Conservation (phyloP, 2,888 invertebrate genomes). For the Andrena flavipes region DNA sequence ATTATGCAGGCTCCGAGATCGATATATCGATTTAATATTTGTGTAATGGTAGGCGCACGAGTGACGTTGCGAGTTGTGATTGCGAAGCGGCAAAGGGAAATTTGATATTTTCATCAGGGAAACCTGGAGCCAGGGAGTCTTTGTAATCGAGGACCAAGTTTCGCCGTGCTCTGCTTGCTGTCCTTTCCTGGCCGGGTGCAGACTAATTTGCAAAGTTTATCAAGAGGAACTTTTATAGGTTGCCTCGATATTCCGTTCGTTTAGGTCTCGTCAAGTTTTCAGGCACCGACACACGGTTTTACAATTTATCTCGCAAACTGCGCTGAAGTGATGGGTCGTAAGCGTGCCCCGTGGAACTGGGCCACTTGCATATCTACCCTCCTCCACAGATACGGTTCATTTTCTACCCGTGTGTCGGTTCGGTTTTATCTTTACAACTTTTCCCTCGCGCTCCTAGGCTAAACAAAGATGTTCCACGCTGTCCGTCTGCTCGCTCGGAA, state of each 20-base stretch:
- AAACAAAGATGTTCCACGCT: conserved; percentile 26
- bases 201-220: conserved; percentile 37
- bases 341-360: conserved; percentile 47
- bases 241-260: conserved; percentile 39
- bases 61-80: neutral
- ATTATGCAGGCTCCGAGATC: neutral
- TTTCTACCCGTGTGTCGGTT: conserved; percentile 9
- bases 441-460: neutral
- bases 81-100: neutral
- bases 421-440: neutral
- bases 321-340: conserved; percentile 28
- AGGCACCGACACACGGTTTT: conserved; percentile 53
- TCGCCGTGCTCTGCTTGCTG: neutral
- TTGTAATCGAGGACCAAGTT: neutral
- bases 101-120: neutral
- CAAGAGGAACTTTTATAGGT: conserved; percentile 51
- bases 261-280: conserved; percentile 52
- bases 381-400: neutral
- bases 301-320: conserved; percentile 48
- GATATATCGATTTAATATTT: conserved; percentile 4
- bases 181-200: neutral
- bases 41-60: neutral
- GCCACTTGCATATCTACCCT: conserved; percentile 12
- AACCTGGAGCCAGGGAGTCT: neutral
- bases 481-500: neutral